These are phyloP conservation scores for Lichenostomus cassidix DNA, from an alignment of 2,113 vertebrate genomes.

Conservation along the genomic window DNA sequence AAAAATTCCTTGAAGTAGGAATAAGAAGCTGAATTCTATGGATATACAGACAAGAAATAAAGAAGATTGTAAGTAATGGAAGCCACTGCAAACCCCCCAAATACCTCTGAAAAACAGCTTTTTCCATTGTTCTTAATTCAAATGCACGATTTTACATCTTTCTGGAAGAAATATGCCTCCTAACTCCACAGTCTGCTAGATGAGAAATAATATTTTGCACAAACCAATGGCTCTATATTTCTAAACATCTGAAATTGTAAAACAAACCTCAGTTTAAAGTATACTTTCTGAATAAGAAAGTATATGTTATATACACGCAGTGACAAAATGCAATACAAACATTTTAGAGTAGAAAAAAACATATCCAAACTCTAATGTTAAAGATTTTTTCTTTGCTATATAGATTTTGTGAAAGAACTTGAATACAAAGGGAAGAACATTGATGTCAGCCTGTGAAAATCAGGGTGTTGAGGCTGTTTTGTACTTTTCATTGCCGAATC, in stretches of 20 bases:
- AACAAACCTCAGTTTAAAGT: background rate
- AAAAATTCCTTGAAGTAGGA: background rate
- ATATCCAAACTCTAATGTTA: background rate
- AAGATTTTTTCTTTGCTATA: background rate
- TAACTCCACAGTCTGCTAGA: background rate
- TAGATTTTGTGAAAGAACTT: background rate
- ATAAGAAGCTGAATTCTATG: background rate
- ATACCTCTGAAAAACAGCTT: background rate
- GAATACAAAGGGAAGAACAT: background rate
- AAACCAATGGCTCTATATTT: background rate
- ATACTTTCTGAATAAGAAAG: background rate
- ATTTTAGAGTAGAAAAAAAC: background rate
- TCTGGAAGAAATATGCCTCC: background rate
- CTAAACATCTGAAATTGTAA: background rate
- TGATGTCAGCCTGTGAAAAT: background rate
- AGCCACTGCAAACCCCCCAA: background rate
- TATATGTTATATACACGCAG: too few relatives aligned
- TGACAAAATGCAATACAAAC: background rate
- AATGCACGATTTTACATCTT: background rate
- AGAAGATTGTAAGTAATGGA: background rate
- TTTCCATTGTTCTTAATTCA: background rate
- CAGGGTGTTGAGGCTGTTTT: background rate
- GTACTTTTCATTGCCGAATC: background rate
- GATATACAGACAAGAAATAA: background rate
- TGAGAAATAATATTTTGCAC: background rate